Conservation (phyloP, 2,113 vertebrate genomes). For the Dermatemys mawii region DNA sequence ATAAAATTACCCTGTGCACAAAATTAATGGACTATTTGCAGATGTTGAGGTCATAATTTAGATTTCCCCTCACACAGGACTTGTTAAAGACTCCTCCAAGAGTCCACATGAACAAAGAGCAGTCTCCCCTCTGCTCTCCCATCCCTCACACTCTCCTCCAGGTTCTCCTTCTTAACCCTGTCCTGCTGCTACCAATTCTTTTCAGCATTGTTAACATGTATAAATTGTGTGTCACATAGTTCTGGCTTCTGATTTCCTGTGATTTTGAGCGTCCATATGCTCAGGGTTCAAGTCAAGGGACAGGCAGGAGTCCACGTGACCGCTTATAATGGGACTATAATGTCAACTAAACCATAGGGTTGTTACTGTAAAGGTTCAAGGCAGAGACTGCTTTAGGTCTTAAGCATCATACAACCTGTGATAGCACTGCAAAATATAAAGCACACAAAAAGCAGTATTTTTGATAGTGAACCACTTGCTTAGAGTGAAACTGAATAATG, state of each 20-base stretch:
- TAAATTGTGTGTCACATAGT: background rate
- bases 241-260: background rate
- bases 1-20: background rate
- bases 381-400: background rate
- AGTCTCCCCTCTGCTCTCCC: background rate
- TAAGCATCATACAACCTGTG: background rate
- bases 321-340: rapidly evolving
- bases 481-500: background rate
- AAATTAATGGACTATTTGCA: background rate
- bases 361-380: background rate
- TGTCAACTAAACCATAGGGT: rapidly evolving
- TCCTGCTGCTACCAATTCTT: background rate
- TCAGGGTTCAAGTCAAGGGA: background rate
- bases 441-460: rapidly evolving
- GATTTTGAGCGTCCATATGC: background rate
- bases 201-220: background rate
- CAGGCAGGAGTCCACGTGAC: background rate
- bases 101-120: background rate
- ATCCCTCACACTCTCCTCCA: background rate
- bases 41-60: background rate
- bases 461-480: rapidly evolving
- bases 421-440: background rate
- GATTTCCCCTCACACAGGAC: rapidly evolving
- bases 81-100: background rate
- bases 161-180: background rate